Conservation (phyloP, 2,888 invertebrate genomes). For the Glyphotaelius pellucidus region DNA sequence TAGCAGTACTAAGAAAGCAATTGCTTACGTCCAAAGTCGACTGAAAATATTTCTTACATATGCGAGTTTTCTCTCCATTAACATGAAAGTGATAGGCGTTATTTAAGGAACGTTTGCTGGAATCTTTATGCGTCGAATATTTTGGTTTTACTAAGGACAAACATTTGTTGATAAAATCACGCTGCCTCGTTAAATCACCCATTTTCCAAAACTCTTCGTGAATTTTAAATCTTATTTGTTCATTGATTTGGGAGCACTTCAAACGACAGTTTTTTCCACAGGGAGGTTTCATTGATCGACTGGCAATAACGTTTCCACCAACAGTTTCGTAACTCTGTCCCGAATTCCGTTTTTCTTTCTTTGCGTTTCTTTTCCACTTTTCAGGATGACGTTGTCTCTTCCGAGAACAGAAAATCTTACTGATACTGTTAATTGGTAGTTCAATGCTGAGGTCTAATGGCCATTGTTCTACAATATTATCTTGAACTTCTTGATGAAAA, state of each 20-base stretch:
- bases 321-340: neutral
- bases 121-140: neutral
- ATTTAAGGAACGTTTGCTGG: constrained; percentile 3
- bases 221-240: neutral
- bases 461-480: too few species aligned
- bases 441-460: too few species aligned
- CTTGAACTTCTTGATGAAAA: too few species aligned
- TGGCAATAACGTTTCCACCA: too few species aligned
- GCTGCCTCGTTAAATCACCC: constrained; percentile 2
- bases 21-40: neutral
- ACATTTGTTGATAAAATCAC: neutral
- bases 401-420: too few species aligned
- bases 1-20: constrained; percentile 11
- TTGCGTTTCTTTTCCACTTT: neutral
- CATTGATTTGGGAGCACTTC: too few species aligned
- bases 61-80: neutral
- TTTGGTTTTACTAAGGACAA: constrained; percentile 10
- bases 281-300: too few species aligned
- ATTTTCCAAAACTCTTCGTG: constrained; percentile 16
- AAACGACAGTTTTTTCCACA: too few species aligned
- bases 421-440: too few species aligned
- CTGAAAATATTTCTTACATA: constrained; percentile 2
- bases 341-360: constrained; percentile 7
- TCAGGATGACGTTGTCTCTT: too few species aligned
- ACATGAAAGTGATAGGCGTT: constrained; percentile 14